A percentile compares a stretch with the other conserved stretches of the same genome.
These are phyloP conservation scores for Gulo gulo DNA, from an alignment of 2,113 vertebrate species.

Conservation along the genomic window DNA sequence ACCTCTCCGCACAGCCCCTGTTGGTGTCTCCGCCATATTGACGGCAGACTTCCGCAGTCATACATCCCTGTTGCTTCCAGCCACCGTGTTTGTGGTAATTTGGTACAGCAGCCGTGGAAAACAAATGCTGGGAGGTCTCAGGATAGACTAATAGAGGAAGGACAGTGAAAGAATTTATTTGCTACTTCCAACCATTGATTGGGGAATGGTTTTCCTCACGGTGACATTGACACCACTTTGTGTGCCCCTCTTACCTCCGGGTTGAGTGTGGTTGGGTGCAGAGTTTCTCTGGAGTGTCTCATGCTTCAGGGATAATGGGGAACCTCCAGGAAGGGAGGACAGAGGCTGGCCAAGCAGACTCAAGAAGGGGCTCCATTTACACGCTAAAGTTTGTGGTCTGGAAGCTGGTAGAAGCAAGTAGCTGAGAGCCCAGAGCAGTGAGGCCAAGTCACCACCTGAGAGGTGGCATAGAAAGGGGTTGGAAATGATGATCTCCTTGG, in stretches of 20 bases:
- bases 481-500: background rate
- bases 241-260: background rate
- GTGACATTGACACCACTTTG: background rate
- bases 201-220: background rate
- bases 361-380: rapidly evolving
- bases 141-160: background rate
- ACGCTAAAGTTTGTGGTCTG: background rate
- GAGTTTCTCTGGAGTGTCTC: background rate
- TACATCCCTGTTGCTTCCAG: background rate
- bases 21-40: rapidly evolving
- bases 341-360: background rate
- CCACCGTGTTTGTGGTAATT: background rate
- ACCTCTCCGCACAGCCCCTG: rapidly evolving
- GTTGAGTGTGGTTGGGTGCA: background rate
- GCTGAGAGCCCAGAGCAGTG: background rate
- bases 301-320: background rate
- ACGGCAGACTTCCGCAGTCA: background rate
- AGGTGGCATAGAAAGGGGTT: rapidly evolving
- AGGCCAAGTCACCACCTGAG: background rate
- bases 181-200: background rate
- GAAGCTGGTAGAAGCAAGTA: background rate
- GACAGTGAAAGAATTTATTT: background rate
- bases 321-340: background rate
- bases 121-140: background rate
- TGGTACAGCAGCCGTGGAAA: background rate